Evolutionary conservation across 1,140 invertebrate genomes (phyloP), one percentile per base, ranked within the genome.

Genomic region (Oscheius sp.): DNA sequence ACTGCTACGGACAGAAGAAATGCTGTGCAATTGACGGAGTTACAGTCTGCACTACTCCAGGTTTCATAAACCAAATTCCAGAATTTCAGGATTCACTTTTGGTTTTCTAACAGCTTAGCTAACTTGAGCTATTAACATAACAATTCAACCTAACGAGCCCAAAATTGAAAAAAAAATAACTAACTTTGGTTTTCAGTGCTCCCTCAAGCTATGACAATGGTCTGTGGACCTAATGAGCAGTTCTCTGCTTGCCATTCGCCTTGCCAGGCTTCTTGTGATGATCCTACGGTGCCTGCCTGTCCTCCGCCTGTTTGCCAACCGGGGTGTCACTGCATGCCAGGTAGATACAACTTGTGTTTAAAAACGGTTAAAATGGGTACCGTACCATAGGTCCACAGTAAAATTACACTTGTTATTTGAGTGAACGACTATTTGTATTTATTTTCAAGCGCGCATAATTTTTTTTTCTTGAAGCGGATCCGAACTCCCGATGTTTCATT

Each of bases 311-410:
- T 45, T 20, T 74, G 72, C 29, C 55, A 62, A 34, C 64, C 52
- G 23, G 72, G 72, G 28, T 74, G 72, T 55, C 68, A 73, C 34
- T 74, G 72, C 26, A 28, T 49, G 13, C 72, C 72, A 52, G 72
- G 71, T 73, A 66, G 42, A 1, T 31, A 20, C 58, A n/a, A n/a
- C n/a, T n/a, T n/a, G n/a, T n/a, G n/a, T n/a, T 3, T 45, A 13
- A 10, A 3, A 28, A 18, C 29, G 2, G 3, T 18, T 7, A 13
- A 65, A 28, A 0, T n/a, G n/a, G 20, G 3, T 31, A 42, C 36
- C 28, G 1, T 42, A 18, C 3, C 0, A n/a, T n/a, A n/a, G n/a
- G n/a, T n/a, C n/a, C n/a, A n/a, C n/a, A n/a, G n/a, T n/a, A n/a
- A n/a, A n/a, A n/a, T n/a, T n/a, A n/a, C n/a, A n/a, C n/a, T n/a